Evolutionary conservation across 2,888 invertebrate species (phyloP).

Genomic region (Himalopsyche japonica): DNA sequence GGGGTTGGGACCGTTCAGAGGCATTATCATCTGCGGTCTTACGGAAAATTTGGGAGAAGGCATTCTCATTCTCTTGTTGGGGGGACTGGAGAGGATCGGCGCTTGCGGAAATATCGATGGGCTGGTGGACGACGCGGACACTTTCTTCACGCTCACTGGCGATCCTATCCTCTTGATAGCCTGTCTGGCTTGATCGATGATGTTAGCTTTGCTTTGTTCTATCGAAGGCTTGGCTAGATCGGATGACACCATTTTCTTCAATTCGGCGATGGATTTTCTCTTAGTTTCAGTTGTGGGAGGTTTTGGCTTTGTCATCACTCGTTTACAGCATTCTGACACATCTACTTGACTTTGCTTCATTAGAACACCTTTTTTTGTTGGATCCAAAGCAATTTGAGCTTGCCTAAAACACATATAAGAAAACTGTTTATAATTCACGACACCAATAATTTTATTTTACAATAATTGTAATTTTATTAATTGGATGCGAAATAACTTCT

Average conservation of each 20-base stretch:
- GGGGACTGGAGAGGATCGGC: slow-evolving; percentile 42
- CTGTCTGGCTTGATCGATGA: slow-evolving; percentile 19
- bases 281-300: slow-evolving; percentile 26
- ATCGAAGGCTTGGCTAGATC: background rate
- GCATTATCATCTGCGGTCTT: background rate
- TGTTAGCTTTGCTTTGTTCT: slow-evolving; percentile 21
- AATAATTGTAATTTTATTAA: too few relatives aligned
- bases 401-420: slow-evolving; percentile 47
- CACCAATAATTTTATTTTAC: too few relatives aligned
- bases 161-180: slow-evolving; percentile 30
- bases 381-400: slow-evolving; percentile 52
- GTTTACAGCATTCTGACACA: slow-evolving; percentile 52
- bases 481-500: too few relatives aligned
- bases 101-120: background rate
- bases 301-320: slow-evolving; percentile 26
- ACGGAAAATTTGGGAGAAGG: background rate
- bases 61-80: slow-evolving; percentile 14
- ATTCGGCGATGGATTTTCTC: slow-evolving; percentile 12
- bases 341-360: slow-evolving; percentile 49
- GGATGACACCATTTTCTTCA: slow-evolving; percentile 15
- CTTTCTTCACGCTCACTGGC: slow-evolving; percentile 29
- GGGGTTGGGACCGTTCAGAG: background rate
- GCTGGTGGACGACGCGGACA: background rate
- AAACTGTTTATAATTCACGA: too few relatives aligned
- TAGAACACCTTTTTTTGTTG: slow-evolving; percentile 48